Conservation (phyloP, 2,797 vertebrate species). For the Eospalax fontanierii region DNA sequence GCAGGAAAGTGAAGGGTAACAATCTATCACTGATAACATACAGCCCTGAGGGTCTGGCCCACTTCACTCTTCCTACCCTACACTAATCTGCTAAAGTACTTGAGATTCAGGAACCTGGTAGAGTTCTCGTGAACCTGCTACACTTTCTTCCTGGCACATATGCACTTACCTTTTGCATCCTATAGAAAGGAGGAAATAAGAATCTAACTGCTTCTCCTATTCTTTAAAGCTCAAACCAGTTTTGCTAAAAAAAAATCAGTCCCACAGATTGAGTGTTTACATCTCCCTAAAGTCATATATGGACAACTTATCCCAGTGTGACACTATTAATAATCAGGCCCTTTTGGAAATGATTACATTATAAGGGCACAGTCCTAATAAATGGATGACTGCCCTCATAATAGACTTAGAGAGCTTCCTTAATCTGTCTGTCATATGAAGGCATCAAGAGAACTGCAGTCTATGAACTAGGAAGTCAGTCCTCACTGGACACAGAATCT, state of each 20-base stretch:
- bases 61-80: neutral
- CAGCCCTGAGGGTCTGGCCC: neutral
- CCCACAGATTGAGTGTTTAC: neutral
- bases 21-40: neutral
- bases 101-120: conserved; percentile 7
- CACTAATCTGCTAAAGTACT: neutral
- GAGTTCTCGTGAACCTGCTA: neutral
- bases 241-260: neutral
- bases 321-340: neutral
- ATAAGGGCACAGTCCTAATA: neutral
- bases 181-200: neutral
- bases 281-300: neutral
- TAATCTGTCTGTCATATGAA: neutral
- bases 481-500: neutral
- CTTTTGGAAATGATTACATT: neutral
- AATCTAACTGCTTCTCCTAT: neutral
- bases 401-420: neutral
- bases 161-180: neutral
- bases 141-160: neutral
- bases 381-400: neutral
- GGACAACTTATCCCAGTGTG: neutral
- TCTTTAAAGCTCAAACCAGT: neutral
- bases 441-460: no score
- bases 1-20: neutral
- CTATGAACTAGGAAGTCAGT: neutral